Percentiles rank a stretch among this genome's conserved stretches.
Evolutionary conservation across 2,888 invertebrate genomes (phyloP).

Genomic region (Drosophila multiciliata): DNA sequence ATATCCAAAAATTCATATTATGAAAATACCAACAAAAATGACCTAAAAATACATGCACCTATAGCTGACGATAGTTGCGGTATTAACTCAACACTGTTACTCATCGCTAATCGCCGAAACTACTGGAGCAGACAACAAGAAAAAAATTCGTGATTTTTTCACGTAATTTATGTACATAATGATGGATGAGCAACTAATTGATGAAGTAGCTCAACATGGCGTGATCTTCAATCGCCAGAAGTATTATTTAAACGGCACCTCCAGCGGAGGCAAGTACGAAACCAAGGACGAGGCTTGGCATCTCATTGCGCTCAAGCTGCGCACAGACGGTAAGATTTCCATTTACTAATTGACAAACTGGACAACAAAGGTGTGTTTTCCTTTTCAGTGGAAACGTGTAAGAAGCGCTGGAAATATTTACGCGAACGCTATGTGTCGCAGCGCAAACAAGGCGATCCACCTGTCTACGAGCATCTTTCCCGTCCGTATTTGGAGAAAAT

Average conservation of each 20-base stretch:
- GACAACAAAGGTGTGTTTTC: slow-evolving; percentile 14
- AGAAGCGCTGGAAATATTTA: slow-evolving; percentile 85
- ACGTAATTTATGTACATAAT: slow-evolving; percentile 56
- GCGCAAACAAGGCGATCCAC: slow-evolving; percentile 84
- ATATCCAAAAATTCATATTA: background rate
- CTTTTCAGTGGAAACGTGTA: slow-evolving; percentile 83
- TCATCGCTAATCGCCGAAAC: slow-evolving; percentile 40
- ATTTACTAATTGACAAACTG: slow-evolving; percentile 12
- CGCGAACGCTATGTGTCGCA: slow-evolving; percentile 85
- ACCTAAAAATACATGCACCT: background rate
- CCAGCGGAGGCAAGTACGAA: slow-evolving; percentile 82
- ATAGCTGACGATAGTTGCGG: background rate
- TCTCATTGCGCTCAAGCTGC: slow-evolving; percentile 82
- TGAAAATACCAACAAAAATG: slow-evolving; percentile 6
- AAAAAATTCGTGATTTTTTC: slow-evolving; percentile 27
- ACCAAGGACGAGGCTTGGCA: slow-evolving; percentile 85
- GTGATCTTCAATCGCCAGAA: slow-evolving; percentile 85
- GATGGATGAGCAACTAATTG: slow-evolving; percentile 85
- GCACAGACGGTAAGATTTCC: slow-evolving; percentile 82
- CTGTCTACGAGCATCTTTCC: slow-evolving; percentile 84
- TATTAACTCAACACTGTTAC: slow-evolving; percentile 1
- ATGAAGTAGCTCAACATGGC: slow-evolving; percentile 84
- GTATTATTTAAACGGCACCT: slow-evolving; percentile 82
- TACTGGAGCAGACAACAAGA: slow-evolving; percentile 37
- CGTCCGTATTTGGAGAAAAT: slow-evolving; percentile 85